phyloP scores from a whole-genome alignment of 2,888 invertebrate species.

The Tachina grossa region DNA sequence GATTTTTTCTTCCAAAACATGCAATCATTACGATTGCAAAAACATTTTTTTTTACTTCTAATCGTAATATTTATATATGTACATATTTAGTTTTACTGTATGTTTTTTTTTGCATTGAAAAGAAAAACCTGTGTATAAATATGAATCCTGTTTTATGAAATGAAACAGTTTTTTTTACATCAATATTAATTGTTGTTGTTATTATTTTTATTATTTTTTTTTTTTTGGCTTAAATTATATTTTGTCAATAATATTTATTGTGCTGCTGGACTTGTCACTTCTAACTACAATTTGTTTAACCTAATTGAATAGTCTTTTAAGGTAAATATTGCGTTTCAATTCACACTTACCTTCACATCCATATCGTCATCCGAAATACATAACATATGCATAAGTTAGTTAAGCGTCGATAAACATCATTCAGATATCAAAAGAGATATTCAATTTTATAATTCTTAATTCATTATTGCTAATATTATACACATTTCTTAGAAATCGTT shows the following conservation, averaged over 20 bases:
- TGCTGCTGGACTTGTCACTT: constrained; percentile 50
- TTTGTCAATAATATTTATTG: constrained; percentile 43
- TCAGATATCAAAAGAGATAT: neutral
- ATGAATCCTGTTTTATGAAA: constrained; percentile 25
- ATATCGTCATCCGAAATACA: neutral
- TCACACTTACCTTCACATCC: neutral
- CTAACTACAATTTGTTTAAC: constrained; percentile 38
- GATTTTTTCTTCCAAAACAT: neutral
- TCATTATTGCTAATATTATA: too few relatives aligned
- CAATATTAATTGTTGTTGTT: constrained; percentile 12
- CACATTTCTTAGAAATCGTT: too few relatives aligned
- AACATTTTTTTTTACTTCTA: neutral
- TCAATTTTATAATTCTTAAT: neutral
- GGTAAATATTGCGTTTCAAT: constrained; percentile 67
- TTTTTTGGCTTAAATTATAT: constrained; percentile 44
- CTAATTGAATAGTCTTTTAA: constrained; percentile 72
- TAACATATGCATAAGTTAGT: too few relatives aligned
- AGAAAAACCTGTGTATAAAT: constrained; percentile 34
- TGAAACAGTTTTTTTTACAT: constrained; percentile 17
- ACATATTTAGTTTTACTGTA: neutral
- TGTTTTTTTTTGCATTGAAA: constrained; percentile 21
- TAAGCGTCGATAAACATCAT: neutral
- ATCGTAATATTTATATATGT: neutral
- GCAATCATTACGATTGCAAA: constrained; percentile 7
- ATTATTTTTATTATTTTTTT: neutral